phyloP scores from a whole-genome alignment of 2,113 vertebrate genomes.

The Platycercus adscitus region DNA sequence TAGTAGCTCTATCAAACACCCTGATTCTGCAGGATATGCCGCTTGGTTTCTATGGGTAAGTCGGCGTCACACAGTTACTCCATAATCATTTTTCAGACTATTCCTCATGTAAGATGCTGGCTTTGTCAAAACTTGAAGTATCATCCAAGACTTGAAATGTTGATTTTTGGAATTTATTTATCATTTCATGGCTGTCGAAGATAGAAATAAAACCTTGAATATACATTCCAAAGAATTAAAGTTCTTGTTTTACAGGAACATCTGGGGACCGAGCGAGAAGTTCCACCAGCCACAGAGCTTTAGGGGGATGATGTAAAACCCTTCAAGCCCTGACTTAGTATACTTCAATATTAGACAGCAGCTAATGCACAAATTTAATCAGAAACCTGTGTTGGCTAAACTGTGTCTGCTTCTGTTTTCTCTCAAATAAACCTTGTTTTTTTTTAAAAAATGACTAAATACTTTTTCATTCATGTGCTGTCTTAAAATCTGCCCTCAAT shows the following conservation, averaged over 20 bases:
- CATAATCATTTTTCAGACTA: neutral
- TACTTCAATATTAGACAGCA: neutral
- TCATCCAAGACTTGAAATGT: neutral
- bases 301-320: neutral
- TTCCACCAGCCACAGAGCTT: neutral
- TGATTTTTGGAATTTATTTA: neutral
- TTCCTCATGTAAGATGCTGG: neutral
- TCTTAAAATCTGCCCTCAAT: neutral
- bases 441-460: neutral
- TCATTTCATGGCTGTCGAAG: neutral
- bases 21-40: neutral
- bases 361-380: neutral
- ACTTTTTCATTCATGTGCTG: neutral
- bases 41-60: fast-evolving
- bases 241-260: neutral
- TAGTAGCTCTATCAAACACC: neutral
- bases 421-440: conserved; percentile 43
- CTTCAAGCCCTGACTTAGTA: neutral
- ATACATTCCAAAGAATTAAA: conserved; percentile 17
- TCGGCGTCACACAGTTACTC: neutral
- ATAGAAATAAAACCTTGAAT: conserved; percentile 3
- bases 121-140: neutral
- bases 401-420: conserved; percentile 12
- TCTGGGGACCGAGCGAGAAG: neutral
- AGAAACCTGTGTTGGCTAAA: conserved; percentile 13